These are phyloP conservation scores for Nipponacmea schrenckii DNA, from an alignment of 2,888 invertebrate genomes.

Conservation along the genomic window DNA sequence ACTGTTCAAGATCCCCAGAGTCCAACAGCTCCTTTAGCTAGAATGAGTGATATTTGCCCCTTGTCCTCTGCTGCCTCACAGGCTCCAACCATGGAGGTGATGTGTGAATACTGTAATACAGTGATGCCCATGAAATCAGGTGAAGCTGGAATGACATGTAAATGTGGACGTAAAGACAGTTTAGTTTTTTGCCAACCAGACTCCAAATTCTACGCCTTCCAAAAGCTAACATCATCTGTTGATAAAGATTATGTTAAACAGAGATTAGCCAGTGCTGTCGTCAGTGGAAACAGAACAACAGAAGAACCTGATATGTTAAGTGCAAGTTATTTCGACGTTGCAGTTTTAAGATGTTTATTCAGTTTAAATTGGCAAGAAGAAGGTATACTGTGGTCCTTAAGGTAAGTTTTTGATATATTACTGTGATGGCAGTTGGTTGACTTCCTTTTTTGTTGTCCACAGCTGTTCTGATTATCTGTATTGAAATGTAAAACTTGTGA, in stretches of 20 bases:
- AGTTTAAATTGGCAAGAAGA: constrained; percentile 98
- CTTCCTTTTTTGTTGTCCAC: neutral
- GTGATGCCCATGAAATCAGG: constrained; percentile 59
- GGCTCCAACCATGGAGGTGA: constrained; percentile 59
- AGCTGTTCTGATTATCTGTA: no score
- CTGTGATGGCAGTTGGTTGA: neutral
- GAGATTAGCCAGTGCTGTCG: constrained; percentile 64
- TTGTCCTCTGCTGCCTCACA: constrained; percentile 50
- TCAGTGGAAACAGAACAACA: constrained; percentile 53
- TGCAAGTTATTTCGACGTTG: constrained; percentile 96
- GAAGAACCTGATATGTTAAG: constrained; percentile 57
- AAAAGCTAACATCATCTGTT: constrained; percentile 71
- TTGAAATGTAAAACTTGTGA: no score
- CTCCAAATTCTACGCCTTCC: constrained; percentile 40
- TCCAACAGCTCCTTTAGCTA: constrained; percentile 66
- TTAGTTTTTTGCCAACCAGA: constrained; percentile 49
- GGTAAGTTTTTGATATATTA: constrained; percentile 19
- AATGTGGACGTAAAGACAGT: constrained; percentile 57
- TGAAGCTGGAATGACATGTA: constrained; percentile 42
- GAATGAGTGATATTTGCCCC: constrained; percentile 63
- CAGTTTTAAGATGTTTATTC: constrained; percentile 93
- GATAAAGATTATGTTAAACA: constrained; percentile 84
- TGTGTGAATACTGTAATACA: constrained; percentile 64
- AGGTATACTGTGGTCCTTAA: constrained; percentile 96
- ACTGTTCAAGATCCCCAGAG: constrained; percentile 37